Evolutionary conservation across 2,113 vertebrate species (phyloP), one percentile per base, ranked within the genome.

Genomic region (Rhynchopsitta pachyrhyncha): DNA sequence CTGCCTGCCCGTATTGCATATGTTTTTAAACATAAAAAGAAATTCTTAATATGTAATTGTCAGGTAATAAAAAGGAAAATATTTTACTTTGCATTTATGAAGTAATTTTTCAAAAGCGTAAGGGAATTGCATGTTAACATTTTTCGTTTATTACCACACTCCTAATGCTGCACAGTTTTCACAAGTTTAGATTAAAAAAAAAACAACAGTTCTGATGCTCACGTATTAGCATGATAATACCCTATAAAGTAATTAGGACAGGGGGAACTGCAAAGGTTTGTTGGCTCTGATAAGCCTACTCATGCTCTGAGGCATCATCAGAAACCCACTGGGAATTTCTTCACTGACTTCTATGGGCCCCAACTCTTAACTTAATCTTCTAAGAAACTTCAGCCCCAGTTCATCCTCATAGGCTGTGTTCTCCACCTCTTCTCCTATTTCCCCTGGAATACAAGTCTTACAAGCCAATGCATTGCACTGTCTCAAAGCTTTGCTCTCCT

Each of bases 11-110:
- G 80, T 95, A 98, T 97, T 98, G 98, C 98, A 98, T 98, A 98
- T 98, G 98, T 98, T 98, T 98, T 98, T 98, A 98, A 98, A 98
- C 98, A 98, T 98, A 98, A 98, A 98, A 98, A 98, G 98, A 98
- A 98, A 98, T 98, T 98, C 98, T 98, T 98, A 98, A 98, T 98
- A 98, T 98, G 98, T 98, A 98, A 98, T 98, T 98, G 98, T 98
- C 98, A 98, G 98, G 98, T 98, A 98, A 98, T 98, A 98, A 98
- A 98, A 98, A 98, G 97, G 96, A 93, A 98, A 98, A 98, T 98
- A 98, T 98, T 98, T 98, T 98, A 98, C 97, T 98, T 98, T 98
- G 97, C 95, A 95, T 98, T 98, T 98, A 98, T 98, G 98, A 98
- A 98, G 98, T 98, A 98, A 98, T 98, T 98, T 98, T 98, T 98